Evolutionary conservation across 2,888 invertebrate genomes (phyloP).

Genomic region (Drosophila koepferae): DNA sequence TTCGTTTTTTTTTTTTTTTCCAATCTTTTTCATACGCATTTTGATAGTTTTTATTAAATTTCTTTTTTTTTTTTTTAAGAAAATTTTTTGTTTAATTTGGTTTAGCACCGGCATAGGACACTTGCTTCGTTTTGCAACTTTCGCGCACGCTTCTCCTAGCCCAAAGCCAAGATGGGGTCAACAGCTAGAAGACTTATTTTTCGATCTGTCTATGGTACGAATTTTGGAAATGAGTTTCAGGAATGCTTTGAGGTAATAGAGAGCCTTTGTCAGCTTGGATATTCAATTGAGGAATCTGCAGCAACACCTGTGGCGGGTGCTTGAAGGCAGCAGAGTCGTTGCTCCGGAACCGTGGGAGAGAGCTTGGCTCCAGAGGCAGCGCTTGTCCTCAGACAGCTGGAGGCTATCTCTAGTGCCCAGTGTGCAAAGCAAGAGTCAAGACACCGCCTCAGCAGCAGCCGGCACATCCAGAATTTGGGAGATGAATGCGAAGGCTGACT

Average conservation of each 20-base stretch:
- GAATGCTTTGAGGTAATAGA: conserved; percentile 68
- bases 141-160: conserved; percentile 23
- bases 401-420: conserved; percentile 22
- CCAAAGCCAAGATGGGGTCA: not conserved
- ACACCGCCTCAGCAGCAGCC: not conserved
- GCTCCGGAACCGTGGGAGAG: conserved; percentile 67
- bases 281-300: conserved; percentile 18
- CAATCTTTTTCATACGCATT: conserved; percentile 37
- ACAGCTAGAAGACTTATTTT: conserved; percentile 11
- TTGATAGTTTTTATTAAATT: not conserved
- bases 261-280: conserved; percentile 24
- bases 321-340: not conserved
- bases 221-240: conserved; percentile 77
- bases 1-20: conserved; percentile 49
- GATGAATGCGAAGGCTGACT: conserved; percentile 37
- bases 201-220: conserved; percentile 61
- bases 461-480: conserved; percentile 62
- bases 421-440: conserved; percentile 1
- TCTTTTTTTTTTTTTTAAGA: conserved; percentile 40
- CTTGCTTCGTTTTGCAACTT: conserved; percentile 76
- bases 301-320: conserved; percentile 61
- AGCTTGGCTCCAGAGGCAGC: conserved; percentile 56
- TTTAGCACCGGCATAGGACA: conserved; percentile 85
- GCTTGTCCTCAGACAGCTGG: conserved; percentile 22
- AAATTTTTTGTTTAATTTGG: conserved; percentile 59